These are phyloP conservation scores for Drosophila birchii DNA, from an alignment of 2,888 invertebrate genomes.

Conservation along the genomic window DNA sequence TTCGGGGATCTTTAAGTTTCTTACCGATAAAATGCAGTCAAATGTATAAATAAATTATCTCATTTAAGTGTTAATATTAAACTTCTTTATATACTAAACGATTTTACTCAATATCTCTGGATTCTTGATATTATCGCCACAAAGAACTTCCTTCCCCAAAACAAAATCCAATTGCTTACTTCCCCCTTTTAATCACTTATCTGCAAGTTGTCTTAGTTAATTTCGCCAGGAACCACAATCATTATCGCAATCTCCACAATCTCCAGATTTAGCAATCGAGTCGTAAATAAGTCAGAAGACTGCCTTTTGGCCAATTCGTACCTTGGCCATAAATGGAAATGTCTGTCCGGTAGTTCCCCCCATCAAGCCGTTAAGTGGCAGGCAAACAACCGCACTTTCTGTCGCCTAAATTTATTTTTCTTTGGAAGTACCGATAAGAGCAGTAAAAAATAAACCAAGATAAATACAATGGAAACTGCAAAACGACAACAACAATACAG, in stretches of 20 bases:
- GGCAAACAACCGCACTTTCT: constrained; percentile 51
- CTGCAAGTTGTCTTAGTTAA: not conserved
- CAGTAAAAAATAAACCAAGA: constrained; percentile 11
- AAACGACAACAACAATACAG: constrained; percentile 27
- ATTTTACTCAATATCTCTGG: no score
- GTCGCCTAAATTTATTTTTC: constrained; percentile 58
- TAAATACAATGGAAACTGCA: constrained; percentile 25
- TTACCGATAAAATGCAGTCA: not conserved
- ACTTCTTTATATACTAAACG: no score
- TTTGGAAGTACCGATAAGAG: constrained; percentile 63
- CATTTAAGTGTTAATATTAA: no score
- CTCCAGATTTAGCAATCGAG: not conserved
- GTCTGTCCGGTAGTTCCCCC: constrained; percentile 61
- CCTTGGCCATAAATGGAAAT: constrained; percentile 46
- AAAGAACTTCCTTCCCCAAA: not conserved
- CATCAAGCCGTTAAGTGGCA: constrained; percentile 12
- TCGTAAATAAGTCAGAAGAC: constrained; percentile 22
- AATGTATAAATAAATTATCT: not conserved
- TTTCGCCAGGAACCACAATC: constrained; percentile 7
- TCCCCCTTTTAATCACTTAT: not conserved
- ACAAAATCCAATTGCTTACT: not conserved
- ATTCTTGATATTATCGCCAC: not conserved
- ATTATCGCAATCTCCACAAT: not conserved
- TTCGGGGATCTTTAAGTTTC: not conserved
- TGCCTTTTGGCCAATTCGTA: constrained; percentile 7